Evolutionary conservation across 1,140 invertebrate genomes (phyloP).

Genomic region (Potamilus streckersoni): DNA sequence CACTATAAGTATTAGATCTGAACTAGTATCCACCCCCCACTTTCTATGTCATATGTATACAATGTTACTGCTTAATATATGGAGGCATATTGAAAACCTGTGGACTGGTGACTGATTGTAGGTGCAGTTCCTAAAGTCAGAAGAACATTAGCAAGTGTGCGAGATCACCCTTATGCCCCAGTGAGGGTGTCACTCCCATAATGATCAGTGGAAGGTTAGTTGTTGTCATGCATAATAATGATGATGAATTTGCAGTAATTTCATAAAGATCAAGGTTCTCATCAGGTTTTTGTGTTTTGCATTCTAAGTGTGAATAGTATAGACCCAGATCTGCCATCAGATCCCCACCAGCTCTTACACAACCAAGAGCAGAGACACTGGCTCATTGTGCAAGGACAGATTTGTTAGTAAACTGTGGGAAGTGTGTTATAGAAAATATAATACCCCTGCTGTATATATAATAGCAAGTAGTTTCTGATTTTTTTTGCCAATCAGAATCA

Average conservation of each 20-base stretch:
- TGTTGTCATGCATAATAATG: slow-evolving; percentile 15
- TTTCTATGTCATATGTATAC: slow-evolving; percentile 8
- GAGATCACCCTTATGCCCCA: slow-evolving; percentile 60
- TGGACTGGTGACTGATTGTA: slow-evolving; percentile 43
- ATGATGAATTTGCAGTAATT: neutral
- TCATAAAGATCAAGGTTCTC: neutral
- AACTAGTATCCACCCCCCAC: neutral
- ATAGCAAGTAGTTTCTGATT: too few relatives aligned
- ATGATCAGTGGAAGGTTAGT: slow-evolving; percentile 53
- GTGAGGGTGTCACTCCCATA: slow-evolving; percentile 58
- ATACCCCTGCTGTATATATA: too few relatives aligned
- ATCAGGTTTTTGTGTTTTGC: neutral
- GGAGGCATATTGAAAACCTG: slow-evolving; percentile 21
- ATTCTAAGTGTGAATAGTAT: neutral
- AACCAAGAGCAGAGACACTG: neutral
- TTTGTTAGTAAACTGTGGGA: neutral
- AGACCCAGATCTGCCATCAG: neutral
- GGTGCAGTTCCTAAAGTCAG: slow-evolving; percentile 58
- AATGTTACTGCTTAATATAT: slow-evolving; percentile 4
- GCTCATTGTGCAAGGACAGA: neutral
- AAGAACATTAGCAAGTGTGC: slow-evolving; percentile 53
- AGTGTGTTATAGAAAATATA: neutral
- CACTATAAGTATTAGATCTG: neutral
- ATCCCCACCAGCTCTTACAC: neutral
- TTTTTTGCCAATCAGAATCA: too few relatives aligned